Percentiles rank a stretch among this genome's conserved stretches.
These are phyloP conservation scores for Muraenolepis orangiensis DNA, from an alignment of 2,797 vertebrate genomes.

Conservation along the genomic window DNA sequence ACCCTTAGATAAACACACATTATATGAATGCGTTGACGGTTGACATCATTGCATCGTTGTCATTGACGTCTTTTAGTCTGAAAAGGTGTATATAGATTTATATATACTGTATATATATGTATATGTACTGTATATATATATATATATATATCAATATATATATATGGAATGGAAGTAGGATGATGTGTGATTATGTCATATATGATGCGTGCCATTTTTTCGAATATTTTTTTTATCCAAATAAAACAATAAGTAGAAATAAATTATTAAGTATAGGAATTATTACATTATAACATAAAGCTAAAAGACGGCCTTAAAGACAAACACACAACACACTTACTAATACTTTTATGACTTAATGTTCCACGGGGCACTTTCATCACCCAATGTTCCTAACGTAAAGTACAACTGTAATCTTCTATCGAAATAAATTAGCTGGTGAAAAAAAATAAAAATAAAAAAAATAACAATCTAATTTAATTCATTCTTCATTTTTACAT, in stretches of 20 bases:
- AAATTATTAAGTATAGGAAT: not conserved
- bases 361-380: not conserved
- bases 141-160: no score
- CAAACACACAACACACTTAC: not conserved
- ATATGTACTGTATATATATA: not conserved
- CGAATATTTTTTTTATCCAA: not conserved
- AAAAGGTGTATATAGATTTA: not conserved
- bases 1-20: slow-evolving; percentile 18
- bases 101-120: no score
- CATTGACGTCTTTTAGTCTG: slow-evolving; percentile 1
- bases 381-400: not conserved
- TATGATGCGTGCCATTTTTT: not conserved
- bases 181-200: slow-evolving; percentile 1
- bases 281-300: no score
- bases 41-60: no score
- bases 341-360: not conserved
- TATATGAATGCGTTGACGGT: no score
- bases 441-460: not conserved
- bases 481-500: not conserved
- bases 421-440: not conserved
- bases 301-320: not conserved
- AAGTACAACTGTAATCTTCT: not conserved
- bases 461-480: not conserved
- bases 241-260: not conserved
- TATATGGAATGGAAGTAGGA: not conserved